phyloP scores from a whole-genome alignment of 2,113 vertebrate species.

The Chaenogobius annularis region DNA sequence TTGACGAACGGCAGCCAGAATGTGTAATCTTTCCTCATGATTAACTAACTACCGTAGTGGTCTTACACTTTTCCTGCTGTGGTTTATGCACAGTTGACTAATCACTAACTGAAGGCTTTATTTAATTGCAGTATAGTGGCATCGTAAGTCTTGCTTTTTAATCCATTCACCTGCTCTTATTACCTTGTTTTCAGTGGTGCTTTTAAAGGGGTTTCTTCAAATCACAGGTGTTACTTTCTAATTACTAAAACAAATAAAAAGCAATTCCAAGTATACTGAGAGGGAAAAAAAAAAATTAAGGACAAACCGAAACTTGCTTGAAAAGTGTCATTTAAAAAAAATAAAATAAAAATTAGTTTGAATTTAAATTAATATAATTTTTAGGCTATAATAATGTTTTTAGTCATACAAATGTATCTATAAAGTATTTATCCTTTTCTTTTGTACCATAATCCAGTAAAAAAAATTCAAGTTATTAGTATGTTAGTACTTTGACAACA shows the following conservation, averaged over 20 bases:
- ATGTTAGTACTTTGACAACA: not conserved
- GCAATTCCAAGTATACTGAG: not conserved
- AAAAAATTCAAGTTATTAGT: too few species aligned
- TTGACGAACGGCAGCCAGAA: not conserved
- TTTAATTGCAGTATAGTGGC: conserved; percentile 6
- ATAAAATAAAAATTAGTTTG: too few species aligned
- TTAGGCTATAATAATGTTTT: too few species aligned
- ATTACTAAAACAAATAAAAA: conserved; percentile 6
- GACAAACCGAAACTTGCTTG: too few species aligned
- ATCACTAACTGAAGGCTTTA: conserved; percentile 3
- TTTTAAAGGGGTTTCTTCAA: not conserved
- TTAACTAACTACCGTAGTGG: not conserved
- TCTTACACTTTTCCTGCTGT: conserved; percentile 5
- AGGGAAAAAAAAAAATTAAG: too few species aligned
- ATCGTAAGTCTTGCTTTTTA: conserved; percentile 38
- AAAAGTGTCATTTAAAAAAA: too few species aligned
- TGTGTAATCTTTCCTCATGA: not conserved
- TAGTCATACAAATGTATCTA: too few species aligned
- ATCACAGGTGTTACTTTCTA: conserved; percentile 23
- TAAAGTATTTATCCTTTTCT: too few species aligned
- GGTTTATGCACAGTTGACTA: conserved; percentile 4
- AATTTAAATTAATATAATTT: too few species aligned
- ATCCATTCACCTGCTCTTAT: conserved; percentile 8
- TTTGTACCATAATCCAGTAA: too few species aligned
- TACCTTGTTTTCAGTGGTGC: not conserved